These are phyloP conservation scores for Leptodactylus fuscus DNA, from an alignment of 2,113 vertebrate genomes.

Conservation along the genomic window DNA sequence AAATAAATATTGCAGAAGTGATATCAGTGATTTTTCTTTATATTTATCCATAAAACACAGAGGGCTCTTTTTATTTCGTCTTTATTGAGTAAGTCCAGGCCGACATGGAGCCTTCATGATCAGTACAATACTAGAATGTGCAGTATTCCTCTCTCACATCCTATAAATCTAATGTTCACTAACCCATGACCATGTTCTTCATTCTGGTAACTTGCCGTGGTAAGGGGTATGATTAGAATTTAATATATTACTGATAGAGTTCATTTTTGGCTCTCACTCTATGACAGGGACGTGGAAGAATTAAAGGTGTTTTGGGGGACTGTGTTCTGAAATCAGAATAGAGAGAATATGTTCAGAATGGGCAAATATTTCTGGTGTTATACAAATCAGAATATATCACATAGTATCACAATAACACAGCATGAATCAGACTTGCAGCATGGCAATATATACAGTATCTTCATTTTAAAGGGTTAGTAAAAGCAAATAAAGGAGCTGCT, in stretches of 20 bases:
- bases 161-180: constrained; percentile 75
- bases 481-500: too few relatives aligned
- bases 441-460: constrained; percentile 24
- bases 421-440: background rate
- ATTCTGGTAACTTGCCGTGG: constrained; percentile 63
- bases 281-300: constrained; percentile 63
- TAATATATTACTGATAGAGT: constrained; percentile 71
- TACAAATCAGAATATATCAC: too few relatives aligned
- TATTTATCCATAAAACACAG: constrained; percentile 33
- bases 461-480: constrained; percentile 19
- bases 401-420: background rate
- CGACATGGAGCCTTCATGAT: constrained; percentile 52
- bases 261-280: constrained; percentile 65
- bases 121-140: constrained; percentile 66
- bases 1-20: constrained; percentile 43
- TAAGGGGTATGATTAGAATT: constrained; percentile 72
- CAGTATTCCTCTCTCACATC: constrained; percentile 70
- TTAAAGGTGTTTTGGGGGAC: constrained; percentile 57
- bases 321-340: constrained; percentile 15
- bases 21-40: constrained; percentile 17
- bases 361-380: background rate
- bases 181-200: constrained; percentile 71
- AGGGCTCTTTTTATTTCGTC: constrained; percentile 42
- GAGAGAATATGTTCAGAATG: constrained; percentile 13
- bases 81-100: constrained; percentile 51